These are phyloP conservation scores for Acipenser ruthenus DNA, from an alignment of 2,797 vertebrate genomes.

Conservation along the genomic window DNA sequence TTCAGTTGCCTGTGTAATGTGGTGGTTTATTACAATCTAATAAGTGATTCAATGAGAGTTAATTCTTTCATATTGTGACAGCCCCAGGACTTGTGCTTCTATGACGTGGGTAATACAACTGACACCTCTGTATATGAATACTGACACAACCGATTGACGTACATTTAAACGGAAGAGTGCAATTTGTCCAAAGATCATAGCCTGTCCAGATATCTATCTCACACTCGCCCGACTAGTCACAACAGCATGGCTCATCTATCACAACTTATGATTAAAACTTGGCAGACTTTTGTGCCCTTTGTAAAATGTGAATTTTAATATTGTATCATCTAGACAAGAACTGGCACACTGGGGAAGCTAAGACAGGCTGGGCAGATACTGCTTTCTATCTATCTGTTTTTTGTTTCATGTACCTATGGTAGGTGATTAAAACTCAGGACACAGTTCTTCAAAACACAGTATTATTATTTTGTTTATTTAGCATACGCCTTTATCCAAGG, in stretches of 20 bases:
- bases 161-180: constrained; percentile 65
- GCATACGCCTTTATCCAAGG: too few relatives aligned
- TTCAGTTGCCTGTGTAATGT: constrained; percentile 7
- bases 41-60: constrained; percentile 45
- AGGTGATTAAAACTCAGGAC: too few relatives aligned
- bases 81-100: constrained; percentile 30
- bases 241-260: constrained; percentile 44
- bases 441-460: too few relatives aligned
- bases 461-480: too few relatives aligned
- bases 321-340: background rate
- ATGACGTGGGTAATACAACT: constrained; percentile 60
- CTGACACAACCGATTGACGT: constrained; percentile 65
- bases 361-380: too few relatives aligned
- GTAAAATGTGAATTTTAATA: constrained; percentile 30
- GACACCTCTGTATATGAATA: constrained; percentile 58
- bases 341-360: too few relatives aligned
- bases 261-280: constrained; percentile 50
- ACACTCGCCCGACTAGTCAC: constrained; percentile 44
- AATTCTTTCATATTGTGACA: constrained; percentile 33
- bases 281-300: constrained; percentile 26
- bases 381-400: too few relatives aligned
- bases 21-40: constrained; percentile 32
- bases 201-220: constrained; percentile 58
- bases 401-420: too few relatives aligned
- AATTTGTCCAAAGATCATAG: constrained; percentile 70